A percentile compares a stretch with the other conserved stretches of the same genome.
phyloP scores from a whole-genome alignment of 2,113 vertebrate genomes.

The Nyctibius bracteatus region DNA sequence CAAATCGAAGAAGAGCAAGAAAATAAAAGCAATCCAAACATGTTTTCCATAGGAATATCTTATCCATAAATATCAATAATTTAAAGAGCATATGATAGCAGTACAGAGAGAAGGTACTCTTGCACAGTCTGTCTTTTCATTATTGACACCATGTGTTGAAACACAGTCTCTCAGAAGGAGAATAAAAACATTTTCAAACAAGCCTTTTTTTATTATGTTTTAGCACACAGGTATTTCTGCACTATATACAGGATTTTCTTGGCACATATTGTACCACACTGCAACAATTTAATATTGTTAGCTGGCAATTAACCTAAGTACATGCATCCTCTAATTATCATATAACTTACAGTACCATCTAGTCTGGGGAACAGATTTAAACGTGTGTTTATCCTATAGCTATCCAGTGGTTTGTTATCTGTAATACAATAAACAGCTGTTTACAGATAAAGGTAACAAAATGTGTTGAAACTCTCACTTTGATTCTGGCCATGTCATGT shows the following conservation, averaged over 20 bases:
- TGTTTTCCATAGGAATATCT: not conserved
- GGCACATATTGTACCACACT: conserved; percentile 33
- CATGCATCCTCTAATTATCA: conserved; percentile 65
- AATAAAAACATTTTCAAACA: not conserved
- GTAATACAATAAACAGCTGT: not conserved
- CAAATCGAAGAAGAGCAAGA: not conserved
- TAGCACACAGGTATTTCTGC: not conserved
- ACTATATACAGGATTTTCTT: conserved; percentile 43
- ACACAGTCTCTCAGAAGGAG: not conserved
- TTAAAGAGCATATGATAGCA: not conserved
- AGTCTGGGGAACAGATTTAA: conserved; percentile 44
- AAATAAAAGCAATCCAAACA: not conserved
- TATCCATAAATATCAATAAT: not conserved
- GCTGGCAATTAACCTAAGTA: conserved; percentile 61
- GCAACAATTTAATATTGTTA: conserved; percentile 57
- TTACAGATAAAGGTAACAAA: not conserved
- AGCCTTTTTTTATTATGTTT: not conserved
- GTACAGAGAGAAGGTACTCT: not conserved
- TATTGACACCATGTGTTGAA: not conserved
- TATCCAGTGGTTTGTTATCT: conserved; percentile 35
- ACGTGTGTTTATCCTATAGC: conserved; percentile 22
- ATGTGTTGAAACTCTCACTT: not conserved
- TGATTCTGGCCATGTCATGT: not conserved
- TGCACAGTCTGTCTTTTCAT: not conserved
- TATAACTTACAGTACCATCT: conserved; percentile 51